A percentile compares a stretch with the other conserved stretches of the same genome.
These are phyloP conservation scores for Rhipidura dahli DNA, from an alignment of 2,113 vertebrate genomes.

Conservation along the genomic window DNA sequence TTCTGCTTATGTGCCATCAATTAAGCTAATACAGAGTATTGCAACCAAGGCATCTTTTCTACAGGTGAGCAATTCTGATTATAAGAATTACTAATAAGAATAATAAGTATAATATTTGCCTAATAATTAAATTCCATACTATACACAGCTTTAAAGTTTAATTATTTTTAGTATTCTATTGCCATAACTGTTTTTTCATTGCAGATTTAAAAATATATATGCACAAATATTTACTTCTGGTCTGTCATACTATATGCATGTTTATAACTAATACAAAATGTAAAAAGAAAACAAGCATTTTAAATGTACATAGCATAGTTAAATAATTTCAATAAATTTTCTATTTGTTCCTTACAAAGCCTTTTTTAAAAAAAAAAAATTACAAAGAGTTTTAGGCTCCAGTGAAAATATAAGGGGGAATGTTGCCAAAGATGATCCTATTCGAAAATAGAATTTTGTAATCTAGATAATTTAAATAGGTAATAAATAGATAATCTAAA, in stretches of 20 bases:
- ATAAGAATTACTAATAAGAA: not conserved
- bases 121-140: not conserved
- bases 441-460: slow-evolving; percentile 29
- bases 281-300: not conserved
- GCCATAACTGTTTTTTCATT: not conserved
- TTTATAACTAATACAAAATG: slow-evolving; percentile 51
- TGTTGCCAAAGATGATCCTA: not conserved
- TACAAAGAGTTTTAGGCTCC: not conserved
- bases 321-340: slow-evolving; percentile 26
- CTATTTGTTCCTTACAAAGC: slow-evolving; percentile 25
- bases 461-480: not conserved
- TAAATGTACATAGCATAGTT: slow-evolving; percentile 2
- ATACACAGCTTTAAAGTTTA: not conserved
- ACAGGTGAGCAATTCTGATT: not conserved
- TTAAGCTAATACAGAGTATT: not conserved
- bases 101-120: not conserved
- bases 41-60: not conserved
- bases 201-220: slow-evolving; percentile 16
- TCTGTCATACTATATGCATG: not conserved
- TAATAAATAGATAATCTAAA: not conserved
- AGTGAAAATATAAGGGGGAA: not conserved
- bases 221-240: not conserved
- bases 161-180: not conserved
- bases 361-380: not conserved
- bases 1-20: not conserved